Evolutionary conservation across 2,888 invertebrate genomes (phyloP), one percentile per base, ranked within the genome.

Genomic region (Caenorhabditis becei): DNA sequence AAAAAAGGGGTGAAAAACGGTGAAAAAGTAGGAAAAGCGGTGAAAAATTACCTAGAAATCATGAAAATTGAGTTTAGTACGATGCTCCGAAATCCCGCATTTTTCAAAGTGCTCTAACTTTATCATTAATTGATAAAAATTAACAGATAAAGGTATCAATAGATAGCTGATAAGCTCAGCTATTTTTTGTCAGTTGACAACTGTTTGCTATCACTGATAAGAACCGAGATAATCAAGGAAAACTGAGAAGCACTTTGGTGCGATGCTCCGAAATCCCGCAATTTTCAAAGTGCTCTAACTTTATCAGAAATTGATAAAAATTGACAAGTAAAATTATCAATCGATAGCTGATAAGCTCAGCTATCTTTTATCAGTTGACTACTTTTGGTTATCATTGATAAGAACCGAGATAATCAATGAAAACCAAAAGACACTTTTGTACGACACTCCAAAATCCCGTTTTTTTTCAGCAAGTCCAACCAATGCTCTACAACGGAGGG

Each of bases 401-500:
- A n/a, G n/a, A n/a, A n/a, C n/a, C n/a, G n/a, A n/a, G n/a, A n/a
- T n/a, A n/a, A n/a, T n/a, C n/a, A n/a, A n/a, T n/a, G n/a, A 54
- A 14, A 10, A 32, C 8, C 18, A 10, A 11, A n/a, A 20, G 10
- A 26, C 41, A 32, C 32, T 32, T 32, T 10, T 10, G 5, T 32
- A 32, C 32, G 32, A 32, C 32, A 4, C 32, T 32, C 32, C 32
- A 41, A 41, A 41, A 41, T 11, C 41, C 41, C 32, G 14, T 14
- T 14, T 41, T 14, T 4, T 28, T 85, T 72, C 63, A 89, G 89
- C 87, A 86, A 80, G 85, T 89, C 3, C 70, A 74, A n/a, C 88
- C 87, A 8, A 83, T 89, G 77, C 80, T 89, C 7, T 89, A 89
- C 70, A 89, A 89, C 56, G 81, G 84, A 18, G 89, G 89, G 16